phyloP scores from a whole-genome alignment of 1,140 invertebrate species.

The Myzus persicae region DNA sequence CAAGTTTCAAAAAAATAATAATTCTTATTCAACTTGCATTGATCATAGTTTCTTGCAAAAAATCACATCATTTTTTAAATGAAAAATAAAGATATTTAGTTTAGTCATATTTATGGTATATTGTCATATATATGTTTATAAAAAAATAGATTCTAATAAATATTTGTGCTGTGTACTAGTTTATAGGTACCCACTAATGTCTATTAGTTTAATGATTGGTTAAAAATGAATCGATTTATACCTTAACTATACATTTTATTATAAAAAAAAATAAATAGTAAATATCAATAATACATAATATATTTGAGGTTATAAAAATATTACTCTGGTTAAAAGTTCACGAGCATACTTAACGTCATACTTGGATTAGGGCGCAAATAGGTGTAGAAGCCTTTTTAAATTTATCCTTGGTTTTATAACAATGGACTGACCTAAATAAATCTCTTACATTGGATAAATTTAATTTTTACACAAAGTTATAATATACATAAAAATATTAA shows the following conservation, averaged over 20 bases:
- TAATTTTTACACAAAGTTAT: not conserved
- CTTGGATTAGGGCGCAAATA: not conserved
- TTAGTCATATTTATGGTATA: no score
- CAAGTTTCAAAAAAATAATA: not conserved
- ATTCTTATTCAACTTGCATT: not conserved
- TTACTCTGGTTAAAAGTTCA: conserved; percentile 18
- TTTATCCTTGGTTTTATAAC: conserved; percentile 40
- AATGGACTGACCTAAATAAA: conserved; percentile 43
- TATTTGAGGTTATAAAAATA: not conserved
- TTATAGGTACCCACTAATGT: no score
- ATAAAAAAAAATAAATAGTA: not conserved
- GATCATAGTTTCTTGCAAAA: not conserved
- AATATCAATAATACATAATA: not conserved
- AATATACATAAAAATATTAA: not conserved
- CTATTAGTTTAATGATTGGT: not conserved
- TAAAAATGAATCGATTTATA: not conserved
- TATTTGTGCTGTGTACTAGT: not conserved
- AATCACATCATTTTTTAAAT: no score
- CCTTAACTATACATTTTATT: not conserved
- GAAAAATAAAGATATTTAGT: no score
- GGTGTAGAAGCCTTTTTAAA: conserved; percentile 41
- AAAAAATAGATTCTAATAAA: not conserved
- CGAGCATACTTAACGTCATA: not conserved
- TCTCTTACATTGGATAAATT: not conserved
- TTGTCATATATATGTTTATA: no score